Percentiles rank a stretch among this genome's conserved stretches.
phyloP scores from a whole-genome alignment of 2,113 vertebrate species.

The Tauraco erythrolophus region DNA sequence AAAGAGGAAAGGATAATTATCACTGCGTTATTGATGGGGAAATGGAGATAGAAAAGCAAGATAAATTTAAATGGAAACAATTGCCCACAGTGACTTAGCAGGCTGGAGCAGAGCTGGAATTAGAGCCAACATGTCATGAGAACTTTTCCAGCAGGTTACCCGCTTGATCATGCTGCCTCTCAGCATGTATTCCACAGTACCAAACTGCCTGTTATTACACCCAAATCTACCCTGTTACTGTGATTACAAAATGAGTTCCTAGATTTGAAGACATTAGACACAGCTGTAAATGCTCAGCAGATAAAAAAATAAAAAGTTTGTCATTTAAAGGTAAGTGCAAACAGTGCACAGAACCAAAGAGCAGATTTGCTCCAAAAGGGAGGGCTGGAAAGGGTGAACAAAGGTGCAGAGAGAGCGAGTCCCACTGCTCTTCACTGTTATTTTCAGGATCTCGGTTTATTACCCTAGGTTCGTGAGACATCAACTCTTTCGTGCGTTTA shows the following conservation, averaged over 20 bases:
- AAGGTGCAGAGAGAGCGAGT: background rate
- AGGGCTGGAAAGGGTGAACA: background rate
- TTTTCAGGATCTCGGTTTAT: background rate
- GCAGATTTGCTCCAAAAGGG: background rate
- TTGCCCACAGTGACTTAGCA: background rate
- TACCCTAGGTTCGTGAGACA: background rate
- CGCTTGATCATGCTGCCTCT: background rate
- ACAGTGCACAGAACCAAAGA: background rate
- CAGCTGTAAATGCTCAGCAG: background rate
- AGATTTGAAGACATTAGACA: background rate
- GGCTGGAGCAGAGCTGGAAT: background rate
- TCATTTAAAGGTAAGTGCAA: background rate
- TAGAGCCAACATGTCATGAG: background rate
- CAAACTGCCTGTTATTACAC: background rate
- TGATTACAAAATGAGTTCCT: background rate
- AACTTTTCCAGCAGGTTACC: background rate
- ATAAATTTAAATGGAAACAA: background rate
- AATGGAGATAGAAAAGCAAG: background rate
- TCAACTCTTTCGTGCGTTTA: background rate
- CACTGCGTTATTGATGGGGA: background rate
- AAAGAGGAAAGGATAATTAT: background rate
- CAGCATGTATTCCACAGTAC: background rate
- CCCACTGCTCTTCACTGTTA: background rate
- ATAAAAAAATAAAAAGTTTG: background rate
- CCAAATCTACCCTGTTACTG: background rate